phyloP scores from a whole-genome alignment of 2,888 invertebrate genomes.

The Sarcophaga subvicina region DNA sequence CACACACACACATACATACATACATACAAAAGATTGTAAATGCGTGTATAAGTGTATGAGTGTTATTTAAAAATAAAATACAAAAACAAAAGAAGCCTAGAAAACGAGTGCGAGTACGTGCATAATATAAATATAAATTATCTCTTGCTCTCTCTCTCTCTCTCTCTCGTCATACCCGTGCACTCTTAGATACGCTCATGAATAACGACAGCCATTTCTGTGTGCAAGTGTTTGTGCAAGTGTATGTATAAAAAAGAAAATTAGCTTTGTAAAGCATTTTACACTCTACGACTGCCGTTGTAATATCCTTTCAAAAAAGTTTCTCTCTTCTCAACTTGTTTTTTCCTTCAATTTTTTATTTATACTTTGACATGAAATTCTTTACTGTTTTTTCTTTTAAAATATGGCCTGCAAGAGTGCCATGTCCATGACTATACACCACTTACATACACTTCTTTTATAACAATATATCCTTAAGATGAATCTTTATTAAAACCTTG shows the following conservation, averaged over 20 bases:
- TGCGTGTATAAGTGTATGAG: neutral
- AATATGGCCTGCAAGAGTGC: neutral
- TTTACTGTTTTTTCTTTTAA: neutral
- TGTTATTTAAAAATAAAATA: neutral
- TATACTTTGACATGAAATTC: conserved; percentile 47
- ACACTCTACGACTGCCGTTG: neutral
- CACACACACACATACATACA: neutral
- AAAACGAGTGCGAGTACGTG: conserved; percentile 47
- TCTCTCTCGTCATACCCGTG: neutral
- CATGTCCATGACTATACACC: neutral
- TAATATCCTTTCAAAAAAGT: conserved; percentile 20
- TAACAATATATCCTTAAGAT: too few relatives aligned
- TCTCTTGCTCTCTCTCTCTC: neutral
- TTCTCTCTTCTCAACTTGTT: neutral
- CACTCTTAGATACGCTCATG: neutral
- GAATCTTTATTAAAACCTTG: too few relatives aligned
- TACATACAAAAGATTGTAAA: neutral
- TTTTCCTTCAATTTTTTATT: neutral
- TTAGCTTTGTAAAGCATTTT: conserved; percentile 17
- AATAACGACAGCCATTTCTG: neutral
- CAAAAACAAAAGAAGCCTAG: conserved; percentile 16
- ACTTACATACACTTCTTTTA: too few relatives aligned
- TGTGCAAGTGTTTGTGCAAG: neutral
- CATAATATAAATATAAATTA: conserved; percentile 60
- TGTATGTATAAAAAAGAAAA: neutral